Evolutionary conservation across 2,888 invertebrate genomes (phyloP), one percentile per base, ranked within the genome.

Genomic region (Taenaris catops): DNA sequence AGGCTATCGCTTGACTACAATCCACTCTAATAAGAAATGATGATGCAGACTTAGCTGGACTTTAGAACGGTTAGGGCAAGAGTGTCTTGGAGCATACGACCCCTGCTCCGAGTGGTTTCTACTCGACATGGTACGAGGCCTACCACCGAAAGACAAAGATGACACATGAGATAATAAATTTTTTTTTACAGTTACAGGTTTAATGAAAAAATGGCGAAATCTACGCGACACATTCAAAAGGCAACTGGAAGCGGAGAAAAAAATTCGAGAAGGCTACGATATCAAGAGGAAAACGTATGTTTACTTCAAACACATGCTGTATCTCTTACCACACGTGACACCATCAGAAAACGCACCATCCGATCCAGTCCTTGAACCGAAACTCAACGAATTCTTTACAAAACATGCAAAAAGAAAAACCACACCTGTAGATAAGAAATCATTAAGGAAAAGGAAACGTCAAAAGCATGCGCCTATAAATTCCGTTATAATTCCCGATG

Each of bases 121-220:
- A n/a, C n/a, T n/a, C n/a, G n/a, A n/a, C n/a, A n/a, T n/a, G n/a
- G n/a, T n/a, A n/a, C n/a, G n/a, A n/a, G n/a, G n/a, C n/a, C n/a
- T n/a, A n/a, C n/a, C n/a, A n/a, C n/a, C n/a, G n/a, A n/a, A n/a
- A n/a, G n/a, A n/a, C n/a, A n/a, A n/a, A n/a, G n/a, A n/a, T n/a
- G n/a, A n/a, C n/a, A n/a, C n/a, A n/a, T n/a, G n/a, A n/a, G n/a
- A n/a, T n/a, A n/a, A n/a, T n/a, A n/a, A n/a, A 17, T 3, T 14
- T 14, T 3, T 19, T 12, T 14, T 21, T 31, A 24, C 53, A 66
- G 68, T 61, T 24, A 20, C 43, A 41, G 61, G 55, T 32, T 38
- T 67, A 20, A 50, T 27, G 18, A 63, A 58, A 27, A 63, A 59
- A 41, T 68, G 68, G 68, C 64, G 68, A 1, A 67, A 68, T 38